These are phyloP conservation scores for Gymnoscelis rufifasciata DNA, from an alignment of 2,888 invertebrate genomes.

Conservation along the genomic window DNA sequence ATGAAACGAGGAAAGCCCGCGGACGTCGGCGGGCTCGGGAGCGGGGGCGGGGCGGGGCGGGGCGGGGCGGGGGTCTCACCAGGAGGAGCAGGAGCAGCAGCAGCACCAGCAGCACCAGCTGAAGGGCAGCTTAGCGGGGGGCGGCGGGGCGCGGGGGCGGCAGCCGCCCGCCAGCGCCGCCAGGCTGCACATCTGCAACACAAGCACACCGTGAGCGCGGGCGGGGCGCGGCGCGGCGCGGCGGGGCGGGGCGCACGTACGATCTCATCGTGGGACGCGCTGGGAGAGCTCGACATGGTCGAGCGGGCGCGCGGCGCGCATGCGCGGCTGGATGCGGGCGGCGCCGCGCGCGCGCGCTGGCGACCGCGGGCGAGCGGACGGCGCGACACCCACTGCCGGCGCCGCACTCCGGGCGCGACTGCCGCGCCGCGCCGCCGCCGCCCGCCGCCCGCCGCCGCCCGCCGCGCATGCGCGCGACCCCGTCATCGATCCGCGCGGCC, in stretches of 20 bases:
- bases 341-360: conserved; percentile 50
- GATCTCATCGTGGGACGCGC: conserved; percentile 25
- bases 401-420: conserved; percentile 17
- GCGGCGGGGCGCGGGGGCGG: conserved; percentile 56
- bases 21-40: not conserved
- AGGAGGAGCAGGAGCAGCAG: conserved; percentile 81
- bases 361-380: conserved; percentile 52
- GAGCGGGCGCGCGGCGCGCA: conserved; percentile 27
- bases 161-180: conserved; percentile 75
- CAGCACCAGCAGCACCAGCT: conserved; percentile 82
- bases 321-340: conserved; percentile 37
- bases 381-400: conserved; percentile 47
- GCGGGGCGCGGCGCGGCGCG: conserved; percentile 1
- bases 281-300: conserved; percentile 24
- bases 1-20: too few relatives aligned
- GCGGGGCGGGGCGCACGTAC: conserved; percentile 21
- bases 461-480: not conserved
- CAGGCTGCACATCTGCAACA: conserved; percentile 73
- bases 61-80: conserved; percentile 44
- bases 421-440: conserved; percentile 30
- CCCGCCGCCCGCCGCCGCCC: conserved; percentile 16
- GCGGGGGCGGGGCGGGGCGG: not conserved
- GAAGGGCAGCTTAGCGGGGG: conserved; percentile 69
- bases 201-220: not conserved
- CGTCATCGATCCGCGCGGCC: conserved; percentile 31